phyloP scores from a whole-genome alignment of 2,797 vertebrate species.

The Amniataba percoides region DNA sequence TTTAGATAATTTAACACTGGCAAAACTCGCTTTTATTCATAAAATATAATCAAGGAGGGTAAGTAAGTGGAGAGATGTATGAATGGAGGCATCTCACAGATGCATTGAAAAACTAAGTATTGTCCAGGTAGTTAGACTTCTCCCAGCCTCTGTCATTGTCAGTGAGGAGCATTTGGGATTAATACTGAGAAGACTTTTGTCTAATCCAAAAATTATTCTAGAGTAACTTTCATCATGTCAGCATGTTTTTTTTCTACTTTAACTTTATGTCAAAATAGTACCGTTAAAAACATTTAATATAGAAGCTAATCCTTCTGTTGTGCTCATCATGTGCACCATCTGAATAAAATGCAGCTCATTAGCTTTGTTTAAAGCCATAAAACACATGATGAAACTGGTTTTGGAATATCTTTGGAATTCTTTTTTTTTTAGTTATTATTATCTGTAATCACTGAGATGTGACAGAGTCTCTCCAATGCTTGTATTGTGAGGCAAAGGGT shows the following conservation, averaged over 20 bases:
- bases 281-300: neutral
- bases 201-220: neutral
- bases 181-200: neutral
- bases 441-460: slow-evolving; percentile 15
- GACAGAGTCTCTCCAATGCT: slow-evolving; percentile 13
- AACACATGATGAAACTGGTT: neutral
- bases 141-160: neutral
- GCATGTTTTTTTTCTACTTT: slow-evolving; percentile 4
- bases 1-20: neutral
- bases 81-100: neutral
- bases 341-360: slow-evolving; percentile 10
- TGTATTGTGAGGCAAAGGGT: slow-evolving; percentile 31
- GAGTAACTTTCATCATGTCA: neutral
- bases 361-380: slow-evolving; percentile 13
- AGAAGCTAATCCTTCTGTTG: neutral
- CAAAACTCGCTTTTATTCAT: neutral
- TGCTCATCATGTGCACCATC: slow-evolving; percentile 4
- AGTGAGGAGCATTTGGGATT: neutral
- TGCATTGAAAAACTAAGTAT: neutral
- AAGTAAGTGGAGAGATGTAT: slow-evolving; percentile 10
- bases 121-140: neutral
- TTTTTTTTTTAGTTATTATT: slow-evolving; percentile 32
- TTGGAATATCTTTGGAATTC: slow-evolving; percentile 8
- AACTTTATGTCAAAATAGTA: slow-evolving; percentile 3
- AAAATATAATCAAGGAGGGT: neutral